Conservation (phyloP, 2,113 vertebrate genomes). For the Tragelaphus buxtoni region DNA sequence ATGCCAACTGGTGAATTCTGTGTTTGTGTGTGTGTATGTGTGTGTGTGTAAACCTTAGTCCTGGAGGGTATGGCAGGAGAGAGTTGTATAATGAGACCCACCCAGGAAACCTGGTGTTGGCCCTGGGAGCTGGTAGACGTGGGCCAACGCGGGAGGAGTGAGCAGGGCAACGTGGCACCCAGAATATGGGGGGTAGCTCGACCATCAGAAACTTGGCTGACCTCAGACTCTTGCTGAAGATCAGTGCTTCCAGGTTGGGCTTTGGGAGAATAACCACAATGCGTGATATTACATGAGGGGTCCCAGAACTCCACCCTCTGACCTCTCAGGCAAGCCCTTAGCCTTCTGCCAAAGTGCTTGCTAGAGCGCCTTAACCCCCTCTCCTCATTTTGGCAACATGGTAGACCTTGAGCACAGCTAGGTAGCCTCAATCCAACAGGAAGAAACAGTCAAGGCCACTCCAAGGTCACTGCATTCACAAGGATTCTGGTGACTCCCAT, state of each 20-base stretch:
- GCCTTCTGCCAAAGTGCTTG: background rate
- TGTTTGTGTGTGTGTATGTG: background rate
- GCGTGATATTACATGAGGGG: background rate
- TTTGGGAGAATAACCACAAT: background rate
- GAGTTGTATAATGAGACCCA: background rate
- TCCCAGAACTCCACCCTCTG: background rate
- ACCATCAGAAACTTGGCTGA: background rate
- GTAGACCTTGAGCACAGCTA: background rate
- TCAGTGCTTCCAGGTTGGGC: background rate
- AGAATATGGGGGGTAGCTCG: background rate
- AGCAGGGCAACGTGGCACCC: background rate
- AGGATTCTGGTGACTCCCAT: constrained; percentile 26
- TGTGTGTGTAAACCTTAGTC: background rate
- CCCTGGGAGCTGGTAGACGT: background rate
- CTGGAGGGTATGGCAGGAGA: background rate
- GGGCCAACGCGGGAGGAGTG: background rate
- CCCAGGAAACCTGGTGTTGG: background rate
- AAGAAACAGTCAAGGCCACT: constrained; percentile 1
- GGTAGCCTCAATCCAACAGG: background rate
- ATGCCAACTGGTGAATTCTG: background rate
- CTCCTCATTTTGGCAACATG: background rate
- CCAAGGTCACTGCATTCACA: background rate
- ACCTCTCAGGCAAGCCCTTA: background rate
- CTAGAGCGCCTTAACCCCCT: background rate
- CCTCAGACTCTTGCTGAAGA: background rate